Conservation (phyloP, 2,113 vertebrate species). For the Nipponia nippon region DNA sequence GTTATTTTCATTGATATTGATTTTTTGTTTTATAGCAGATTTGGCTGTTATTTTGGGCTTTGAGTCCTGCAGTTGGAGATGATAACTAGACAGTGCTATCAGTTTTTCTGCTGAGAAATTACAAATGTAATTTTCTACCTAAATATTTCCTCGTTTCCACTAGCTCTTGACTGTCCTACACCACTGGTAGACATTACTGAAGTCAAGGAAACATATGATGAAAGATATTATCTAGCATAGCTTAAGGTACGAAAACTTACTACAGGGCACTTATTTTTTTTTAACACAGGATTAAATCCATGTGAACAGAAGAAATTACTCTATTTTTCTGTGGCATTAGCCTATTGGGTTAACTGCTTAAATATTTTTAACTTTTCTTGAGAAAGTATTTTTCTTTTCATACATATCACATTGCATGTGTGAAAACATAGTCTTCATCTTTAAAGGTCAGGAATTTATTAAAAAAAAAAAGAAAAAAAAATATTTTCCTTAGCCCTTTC, state of each 20-base stretch:
- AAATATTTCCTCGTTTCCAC: not conserved
- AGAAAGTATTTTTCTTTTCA: not conserved
- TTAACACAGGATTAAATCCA: not conserved
- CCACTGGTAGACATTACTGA: accelerated
- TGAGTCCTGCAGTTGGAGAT: not conserved
- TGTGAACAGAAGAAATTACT: not conserved
- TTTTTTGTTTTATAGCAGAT: not conserved
- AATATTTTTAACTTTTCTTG: not conserved
- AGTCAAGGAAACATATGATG: not conserved
- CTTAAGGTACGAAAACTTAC: not conserved
- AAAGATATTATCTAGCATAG: not conserved
- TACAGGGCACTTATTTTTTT: not conserved
- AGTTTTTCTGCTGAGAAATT: not conserved
- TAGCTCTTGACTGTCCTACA: not conserved
- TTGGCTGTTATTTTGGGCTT: not conserved
- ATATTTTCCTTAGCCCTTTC: accelerated
- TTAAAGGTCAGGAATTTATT: not conserved
- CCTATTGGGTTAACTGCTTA: not conserved
- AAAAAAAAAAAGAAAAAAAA: not conserved
- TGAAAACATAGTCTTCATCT: not conserved
- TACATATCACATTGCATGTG: not conserved
- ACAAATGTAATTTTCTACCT: not conserved
- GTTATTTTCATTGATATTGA: not conserved
- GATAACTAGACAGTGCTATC: not conserved
- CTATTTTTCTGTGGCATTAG: not conserved